These are phyloP conservation scores for Acanthaster planci DNA, from an alignment of 35 echinoderm and acorn worm species.

Conservation along the genomic window DNA sequence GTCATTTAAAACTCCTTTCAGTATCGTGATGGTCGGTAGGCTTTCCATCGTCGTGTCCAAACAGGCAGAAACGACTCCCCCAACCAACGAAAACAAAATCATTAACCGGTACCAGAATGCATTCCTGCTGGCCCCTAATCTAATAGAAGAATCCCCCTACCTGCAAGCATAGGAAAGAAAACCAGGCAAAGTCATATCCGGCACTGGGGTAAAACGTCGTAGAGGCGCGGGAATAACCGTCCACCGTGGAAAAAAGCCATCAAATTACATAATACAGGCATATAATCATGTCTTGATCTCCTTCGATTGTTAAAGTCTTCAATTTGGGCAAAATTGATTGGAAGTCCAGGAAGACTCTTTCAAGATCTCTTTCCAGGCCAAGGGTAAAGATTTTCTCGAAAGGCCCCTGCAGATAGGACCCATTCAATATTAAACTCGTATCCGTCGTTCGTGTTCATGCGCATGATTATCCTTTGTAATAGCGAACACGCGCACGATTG, in stretches of 20 bases:
- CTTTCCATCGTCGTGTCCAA: background rate
- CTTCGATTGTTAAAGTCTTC: background rate
- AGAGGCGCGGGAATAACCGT: too few relatives aligned
- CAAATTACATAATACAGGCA: too few relatives aligned
- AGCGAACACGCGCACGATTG: background rate
- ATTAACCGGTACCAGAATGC: background rate
- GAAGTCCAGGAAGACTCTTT: background rate
- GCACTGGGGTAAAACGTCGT: too few relatives aligned
- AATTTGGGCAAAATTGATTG: background rate
- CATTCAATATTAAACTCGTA: too few relatives aligned
- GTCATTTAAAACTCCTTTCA: background rate
- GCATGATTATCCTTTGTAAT: background rate
- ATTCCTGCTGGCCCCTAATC: background rate
- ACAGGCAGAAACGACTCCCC: background rate
- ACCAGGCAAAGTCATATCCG: background rate
- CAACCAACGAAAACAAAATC: background rate
- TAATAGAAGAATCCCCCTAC: background rate
- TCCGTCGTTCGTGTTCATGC: too few relatives aligned
- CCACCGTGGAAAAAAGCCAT: too few relatives aligned
- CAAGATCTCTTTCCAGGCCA: slow-evolving; percentile 15
- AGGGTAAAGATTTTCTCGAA: background rate
- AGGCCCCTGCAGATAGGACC: too few relatives aligned
- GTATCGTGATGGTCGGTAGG: background rate
- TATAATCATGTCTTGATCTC: background rate
- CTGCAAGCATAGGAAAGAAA: background rate